A percentile compares a stretch with the other conserved stretches of the same genome.
phyloP scores from a whole-genome alignment of 1,140 invertebrate genomes.

The Drosophila suzukii region DNA sequence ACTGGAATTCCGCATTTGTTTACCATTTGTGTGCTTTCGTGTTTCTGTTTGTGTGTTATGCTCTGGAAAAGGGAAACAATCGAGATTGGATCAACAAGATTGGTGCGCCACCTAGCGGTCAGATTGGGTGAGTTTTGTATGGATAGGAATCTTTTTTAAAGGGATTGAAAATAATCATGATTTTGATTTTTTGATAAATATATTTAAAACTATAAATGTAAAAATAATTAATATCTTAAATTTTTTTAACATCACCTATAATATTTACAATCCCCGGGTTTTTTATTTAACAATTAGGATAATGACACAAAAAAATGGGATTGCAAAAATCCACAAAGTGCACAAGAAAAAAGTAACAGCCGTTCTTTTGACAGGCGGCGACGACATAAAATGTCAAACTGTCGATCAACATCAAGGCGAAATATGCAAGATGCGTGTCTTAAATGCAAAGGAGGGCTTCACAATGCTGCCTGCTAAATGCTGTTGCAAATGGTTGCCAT shows the following conservation, averaged over 20 bases:
- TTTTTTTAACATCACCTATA: too few relatives aligned
- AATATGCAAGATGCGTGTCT: conserved; percentile 80
- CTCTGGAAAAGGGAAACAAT: conserved; percentile 18
- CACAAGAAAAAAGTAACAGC: conserved; percentile 51
- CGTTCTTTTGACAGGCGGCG: conserved; percentile 73
- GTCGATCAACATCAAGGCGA: conserved; percentile 81
- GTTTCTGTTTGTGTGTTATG: background rate
- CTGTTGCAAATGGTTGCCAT: conserved; percentile 52
- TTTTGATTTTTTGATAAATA: too few relatives aligned
- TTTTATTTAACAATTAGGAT: background rate
- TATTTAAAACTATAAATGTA: background rate
- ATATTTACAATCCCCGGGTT: too few relatives aligned
- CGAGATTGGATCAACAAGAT: conserved; percentile 22
- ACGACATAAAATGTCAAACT: conserved; percentile 82
- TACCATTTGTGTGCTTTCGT: conserved; percentile 27
- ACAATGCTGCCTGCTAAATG: conserved; percentile 36
- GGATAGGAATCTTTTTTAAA: too few relatives aligned
- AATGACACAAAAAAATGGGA: conserved; percentile 6
- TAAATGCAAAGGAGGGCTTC: conserved; percentile 64
- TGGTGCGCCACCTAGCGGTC: conserved; percentile 54
- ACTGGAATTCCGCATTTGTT: conserved; percentile 53
- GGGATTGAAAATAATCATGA: too few relatives aligned
- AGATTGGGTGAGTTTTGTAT: conserved; percentile 19
- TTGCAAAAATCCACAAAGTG: conserved; percentile 1
- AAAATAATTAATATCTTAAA: too few relatives aligned